Percentiles rank a stretch among this genome's conserved stretches.
phyloP scores from a whole-genome alignment of 2,888 invertebrate species.

The Myopa testacea region DNA sequence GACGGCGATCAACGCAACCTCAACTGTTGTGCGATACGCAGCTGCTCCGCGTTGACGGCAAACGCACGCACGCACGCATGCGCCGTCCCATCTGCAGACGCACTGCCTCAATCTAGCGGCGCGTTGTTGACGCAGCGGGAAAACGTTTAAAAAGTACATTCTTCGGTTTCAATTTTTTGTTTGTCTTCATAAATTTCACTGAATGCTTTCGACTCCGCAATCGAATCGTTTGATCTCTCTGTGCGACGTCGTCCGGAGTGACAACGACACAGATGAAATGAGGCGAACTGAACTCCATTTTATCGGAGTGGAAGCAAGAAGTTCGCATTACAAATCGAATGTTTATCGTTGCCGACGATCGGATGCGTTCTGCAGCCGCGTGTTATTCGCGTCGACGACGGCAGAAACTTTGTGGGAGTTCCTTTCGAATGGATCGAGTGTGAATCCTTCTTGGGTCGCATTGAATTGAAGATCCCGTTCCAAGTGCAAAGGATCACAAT shows the following conservation, averaged over 20 bases:
- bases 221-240: background rate
- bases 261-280: background rate
- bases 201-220: background rate
- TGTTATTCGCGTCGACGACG: too few species aligned
- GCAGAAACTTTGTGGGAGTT: too few species aligned
- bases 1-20: background rate
- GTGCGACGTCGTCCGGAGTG: background rate
- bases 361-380: too few species aligned
- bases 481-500: too few species aligned
- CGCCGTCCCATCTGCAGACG: background rate
- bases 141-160: conserved; percentile 36
- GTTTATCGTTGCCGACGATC: background rate
- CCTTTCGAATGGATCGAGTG: too few species aligned
- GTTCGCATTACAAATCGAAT: background rate
- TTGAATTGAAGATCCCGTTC: too few species aligned
- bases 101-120: background rate
- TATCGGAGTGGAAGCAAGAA: conserved; percentile 1
- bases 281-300: background rate
- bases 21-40: background rate
- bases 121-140: conserved; percentile 40
- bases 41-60: background rate
- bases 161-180: conserved; percentile 26
- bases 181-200: conserved; percentile 26
- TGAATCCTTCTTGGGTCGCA: too few species aligned
- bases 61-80: conserved; percentile 8